Evolutionary conservation across 2,797 vertebrate genomes (phyloP), one percentile per base, ranked within the genome.

Genomic region (Crocidura indochinensis): DNA sequence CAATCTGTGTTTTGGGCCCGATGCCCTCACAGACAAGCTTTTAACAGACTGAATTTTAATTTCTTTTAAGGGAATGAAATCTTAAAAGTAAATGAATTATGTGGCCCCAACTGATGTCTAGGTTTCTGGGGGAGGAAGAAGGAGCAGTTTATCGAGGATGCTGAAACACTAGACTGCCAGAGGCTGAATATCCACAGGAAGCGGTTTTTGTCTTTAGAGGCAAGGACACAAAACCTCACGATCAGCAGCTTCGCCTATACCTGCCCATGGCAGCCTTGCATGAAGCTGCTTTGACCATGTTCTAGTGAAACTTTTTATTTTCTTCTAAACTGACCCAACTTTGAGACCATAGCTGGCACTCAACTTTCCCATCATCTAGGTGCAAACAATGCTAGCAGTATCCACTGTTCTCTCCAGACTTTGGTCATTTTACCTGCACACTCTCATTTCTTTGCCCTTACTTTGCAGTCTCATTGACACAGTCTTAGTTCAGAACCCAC

Each of bases 1-100:
- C 90, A 82, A 94, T 95, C 90, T 95, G 91, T 88, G 91, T 95
- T 94, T 92, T 10, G 83, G 93, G 92, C 91, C 86, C 82, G 90
- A 47, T 92, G 94, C 91, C 94, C 91, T 95, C 81, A 90, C 62
- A 92, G 83, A 92, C 77, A 91, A 95, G 93, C 74, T 89, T 90
- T 95, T 46, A 90, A 90, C 91, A 95, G 76, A 85, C 73, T 53
- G 83, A 67, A 84, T 95, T 94, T 94, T 76, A 93, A 92, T 92
- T 90, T 94, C 78, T 29, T 73, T 19, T 29, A 84, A 92, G 88
- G 80, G 94, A 95, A 91, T 95, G 68, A 87, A 60, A 88, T 91
- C 47, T 90, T 92, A 79, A 88, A 95, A 93, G 89, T 81, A 91
- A 93, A 75, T 72, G 64, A 94, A 93, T 92, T 88, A 84, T 44